phyloP scores from a whole-genome alignment of 2,113 vertebrate genomes.

The Nesospiza acunhae region DNA sequence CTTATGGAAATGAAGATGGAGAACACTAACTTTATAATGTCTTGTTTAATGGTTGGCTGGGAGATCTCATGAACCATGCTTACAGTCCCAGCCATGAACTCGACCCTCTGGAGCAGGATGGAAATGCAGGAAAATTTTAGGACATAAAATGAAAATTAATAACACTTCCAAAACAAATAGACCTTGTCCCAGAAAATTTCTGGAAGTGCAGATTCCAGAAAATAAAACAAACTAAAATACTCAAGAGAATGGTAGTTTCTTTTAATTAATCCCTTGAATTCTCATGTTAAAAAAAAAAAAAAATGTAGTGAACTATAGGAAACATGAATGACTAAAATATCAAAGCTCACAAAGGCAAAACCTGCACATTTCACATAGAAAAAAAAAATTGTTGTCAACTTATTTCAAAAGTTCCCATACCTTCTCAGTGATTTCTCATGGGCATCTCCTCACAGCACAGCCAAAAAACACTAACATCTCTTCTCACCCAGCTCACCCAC shows the following conservation, averaged over 20 bases:
- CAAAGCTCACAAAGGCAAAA: background rate
- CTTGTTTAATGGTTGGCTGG: background rate
- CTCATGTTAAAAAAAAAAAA: background rate
- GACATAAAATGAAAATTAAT: background rate
- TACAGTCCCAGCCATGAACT: background rate
- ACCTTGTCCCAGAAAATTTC: background rate
- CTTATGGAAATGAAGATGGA: background rate
- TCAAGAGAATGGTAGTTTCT: background rate
- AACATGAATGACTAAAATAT: background rate
- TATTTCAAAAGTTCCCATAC: no score
- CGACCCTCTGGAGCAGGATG: background rate
- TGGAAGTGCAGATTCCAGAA: background rate
- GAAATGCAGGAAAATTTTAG: background rate
- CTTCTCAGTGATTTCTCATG: no score
- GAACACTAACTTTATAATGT: background rate
- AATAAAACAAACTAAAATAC: background rate
- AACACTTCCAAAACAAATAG: background rate
- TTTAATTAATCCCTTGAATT: background rate
- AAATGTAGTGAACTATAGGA: background rate
- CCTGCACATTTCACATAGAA: background rate
- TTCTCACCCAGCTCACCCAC: no score
- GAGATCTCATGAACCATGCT: background rate
- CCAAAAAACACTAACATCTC: no score
- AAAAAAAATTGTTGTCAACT: no score
- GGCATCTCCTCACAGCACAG: no score